Base-by-base conservation (phyloP, 2,888 invertebrate genomes). In the Cheilosia grossa region DNA sequence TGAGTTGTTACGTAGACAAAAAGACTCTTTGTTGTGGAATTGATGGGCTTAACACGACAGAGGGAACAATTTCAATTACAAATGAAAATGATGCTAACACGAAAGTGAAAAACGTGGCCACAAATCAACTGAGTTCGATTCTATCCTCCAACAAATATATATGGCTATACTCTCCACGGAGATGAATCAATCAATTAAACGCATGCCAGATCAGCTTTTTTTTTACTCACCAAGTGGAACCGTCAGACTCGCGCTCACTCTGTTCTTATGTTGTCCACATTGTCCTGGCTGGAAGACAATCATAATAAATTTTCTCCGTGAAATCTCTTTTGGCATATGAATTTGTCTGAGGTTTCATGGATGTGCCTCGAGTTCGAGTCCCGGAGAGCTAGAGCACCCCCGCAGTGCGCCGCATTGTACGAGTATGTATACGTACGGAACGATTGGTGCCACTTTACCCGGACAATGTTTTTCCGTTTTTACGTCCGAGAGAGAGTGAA, bases 241-340 rank as follows among this genome's bases (percentile, higher is more conserved):
- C 42, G 3, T 37, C 37, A 4, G 37, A 61, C 27, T 27, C 10
- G 15, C 13, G 54, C 54, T 24, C 24, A 58, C 47, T 64, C 33
- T 54, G 47, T 54, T 61, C 72, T 56, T 66, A 47, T 78, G 40
- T 56, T 64, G 74, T 66, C 72, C 72, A 67, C 59, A 27, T 73
- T 72, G 51, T 67, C 51, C 75, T 74, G 53, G 40, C 15, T 37
- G n/a, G 59, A 81, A 67, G 81, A 81, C 85, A 80, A 85, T 85
- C 85, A 81, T 81, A 81, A 85, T 85, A 85, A 85, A 85, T 85
- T 85, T 81, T 27, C 75, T 67, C 67, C 51, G 40, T 81, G 70
- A 75, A 85, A 81, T 85, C 85, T 85, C 85, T 72, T 81, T 81
- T 81, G 85, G 85, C 85, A 85, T 85, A 85, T 85, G 85, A 85